A percentile compares a stretch with the other conserved stretches of the same genome.
phyloP scores from a whole-genome alignment of 2,797 vertebrate genomes.

The Gobio occitaniae region DNA sequence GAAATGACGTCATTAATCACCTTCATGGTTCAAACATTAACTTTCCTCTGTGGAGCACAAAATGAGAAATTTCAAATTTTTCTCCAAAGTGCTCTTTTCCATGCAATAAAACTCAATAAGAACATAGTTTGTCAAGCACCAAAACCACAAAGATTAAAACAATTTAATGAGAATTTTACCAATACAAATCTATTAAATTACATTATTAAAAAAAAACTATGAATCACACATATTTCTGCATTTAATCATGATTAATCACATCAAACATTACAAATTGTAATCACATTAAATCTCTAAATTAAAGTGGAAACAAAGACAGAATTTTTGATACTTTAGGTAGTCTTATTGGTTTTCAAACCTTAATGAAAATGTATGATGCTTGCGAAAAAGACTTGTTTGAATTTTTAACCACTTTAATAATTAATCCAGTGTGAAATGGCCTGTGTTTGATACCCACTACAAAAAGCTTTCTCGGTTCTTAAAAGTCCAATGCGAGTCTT shows the following conservation, averaged over 20 bases:
- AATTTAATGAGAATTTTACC: background rate
- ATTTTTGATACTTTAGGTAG: background rate
- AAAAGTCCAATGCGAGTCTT: too few species aligned
- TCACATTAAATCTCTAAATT: background rate
- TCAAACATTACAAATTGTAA: background rate
- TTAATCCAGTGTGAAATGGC: too few species aligned
- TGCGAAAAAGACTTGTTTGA: too few species aligned
- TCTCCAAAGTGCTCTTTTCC: background rate
- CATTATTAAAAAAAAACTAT: background rate
- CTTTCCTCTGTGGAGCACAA: constrained; percentile 1
- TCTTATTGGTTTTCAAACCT: too few species aligned
- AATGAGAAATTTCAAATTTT: background rate
- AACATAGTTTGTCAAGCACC: background rate
- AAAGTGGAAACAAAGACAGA: background rate
- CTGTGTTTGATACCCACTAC: too few species aligned
- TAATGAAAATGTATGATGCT: too few species aligned
- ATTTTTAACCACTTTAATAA: too few species aligned
- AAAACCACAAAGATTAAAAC: background rate
- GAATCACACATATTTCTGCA: background rate
- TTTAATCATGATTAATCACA: background rate
- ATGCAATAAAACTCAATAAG: background rate
- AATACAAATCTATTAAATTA: background rate
- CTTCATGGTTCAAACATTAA: background rate
- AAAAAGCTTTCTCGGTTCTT: too few species aligned
- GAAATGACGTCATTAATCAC: background rate